Evolutionary conservation across 2,888 invertebrate species (phyloP), one percentile per base, ranked within the genome.

Genomic region (Frankliniella intonsa): DNA sequence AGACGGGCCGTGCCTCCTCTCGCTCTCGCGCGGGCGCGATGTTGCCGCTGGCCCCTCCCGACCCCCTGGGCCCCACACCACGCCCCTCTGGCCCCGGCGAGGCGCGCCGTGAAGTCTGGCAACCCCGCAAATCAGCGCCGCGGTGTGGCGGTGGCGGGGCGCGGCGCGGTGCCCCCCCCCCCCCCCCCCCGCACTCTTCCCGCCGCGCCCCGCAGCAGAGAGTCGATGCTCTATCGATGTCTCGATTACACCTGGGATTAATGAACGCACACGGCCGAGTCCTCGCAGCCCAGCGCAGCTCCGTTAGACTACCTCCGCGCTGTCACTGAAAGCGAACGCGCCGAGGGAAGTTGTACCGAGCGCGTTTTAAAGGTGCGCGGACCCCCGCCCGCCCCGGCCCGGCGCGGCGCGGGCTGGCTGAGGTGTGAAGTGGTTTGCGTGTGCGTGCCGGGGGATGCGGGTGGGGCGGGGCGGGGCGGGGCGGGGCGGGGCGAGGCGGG

Each of bases 101-200:
- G 11, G 62, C 69, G 69, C 69, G 69, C 25, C 69, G 69, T n/a
- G 22, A 76, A 76, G 69, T 76, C 69, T 76, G 69, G 69, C 69
- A 81, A 83, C 81, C 82, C 81, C 81, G 80, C 80, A 79, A 82
- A 82, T 83, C 82, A 81, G 82, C 82, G 69, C 79, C 81, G 80
- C 81, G 69, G 22, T 25, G 69, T 76, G 69, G 69, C 25, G 69
- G 62, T 25, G 69, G 22, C 55, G 17, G 12, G 14, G 17, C 55
- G 19, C 55, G 55, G 17, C 55, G 17, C 55, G 14, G 17, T 12
- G 14, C 55, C 5, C 3, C 5, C 38, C 38, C 38, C 38, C 5
- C 38, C 38, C 38, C 38, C 38, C 38, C 38, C 3, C 38, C 38
- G 38, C 38, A 5, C 38, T n/a, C n/a, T n/a, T n/a, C 38, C 38